Percentiles rank a stretch among this genome's conserved stretches.
These are phyloP conservation scores for Andrena minutula DNA, from an alignment of 2,888 invertebrate species.

Conservation along the genomic window DNA sequence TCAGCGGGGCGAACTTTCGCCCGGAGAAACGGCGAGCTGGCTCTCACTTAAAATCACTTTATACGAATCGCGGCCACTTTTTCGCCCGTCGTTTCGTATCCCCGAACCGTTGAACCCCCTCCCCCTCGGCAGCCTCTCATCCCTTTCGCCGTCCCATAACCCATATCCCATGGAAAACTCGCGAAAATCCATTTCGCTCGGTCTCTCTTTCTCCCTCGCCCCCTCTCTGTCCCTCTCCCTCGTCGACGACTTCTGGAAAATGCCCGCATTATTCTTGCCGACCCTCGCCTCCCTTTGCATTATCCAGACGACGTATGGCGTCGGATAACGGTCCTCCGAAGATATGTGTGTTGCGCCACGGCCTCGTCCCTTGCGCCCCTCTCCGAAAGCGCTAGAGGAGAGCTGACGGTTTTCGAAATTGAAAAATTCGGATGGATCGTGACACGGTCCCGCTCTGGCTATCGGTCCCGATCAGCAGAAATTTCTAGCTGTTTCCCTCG, in stretches of 20 bases:
- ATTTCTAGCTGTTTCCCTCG: not conserved
- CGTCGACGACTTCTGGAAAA: slow-evolving; percentile 68
- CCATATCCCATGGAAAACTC: slow-evolving; percentile 72
- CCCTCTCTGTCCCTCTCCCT: not conserved
- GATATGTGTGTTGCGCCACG: slow-evolving; percentile 51
- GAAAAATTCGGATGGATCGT: slow-evolving; percentile 7
- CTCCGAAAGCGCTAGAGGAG: fast-evolving
- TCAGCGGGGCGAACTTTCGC: slow-evolving; percentile 77
- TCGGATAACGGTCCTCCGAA: slow-evolving; percentile 65
- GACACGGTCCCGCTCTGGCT: not conserved
- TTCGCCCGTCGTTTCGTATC: slow-evolving; percentile 68
- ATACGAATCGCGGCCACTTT: slow-evolving; percentile 77
- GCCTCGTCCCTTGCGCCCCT: not conserved
- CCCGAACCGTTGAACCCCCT: slow-evolving; percentile 34
- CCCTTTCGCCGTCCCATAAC: slow-evolving; percentile 58
- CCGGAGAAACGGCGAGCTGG: slow-evolving; percentile 67
- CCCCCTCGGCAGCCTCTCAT: slow-evolving; percentile 34
- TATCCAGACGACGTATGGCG: slow-evolving; percentile 69
- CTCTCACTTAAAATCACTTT: slow-evolving; percentile 81
- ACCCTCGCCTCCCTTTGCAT: slow-evolving; percentile 64
- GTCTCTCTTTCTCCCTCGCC: not conserved
- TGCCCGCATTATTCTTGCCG: slow-evolving; percentile 75
- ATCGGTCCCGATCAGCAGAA: slow-evolving; percentile 17
- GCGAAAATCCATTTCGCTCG: slow-evolving; percentile 8
- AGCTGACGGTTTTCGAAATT: slow-evolving; percentile 10